Percentiles rank a stretch among this genome's conserved stretches.
These are phyloP conservation scores for Sialis fuliginosa DNA, from an alignment of 2,888 invertebrate genomes.

Conservation along the genomic window DNA sequence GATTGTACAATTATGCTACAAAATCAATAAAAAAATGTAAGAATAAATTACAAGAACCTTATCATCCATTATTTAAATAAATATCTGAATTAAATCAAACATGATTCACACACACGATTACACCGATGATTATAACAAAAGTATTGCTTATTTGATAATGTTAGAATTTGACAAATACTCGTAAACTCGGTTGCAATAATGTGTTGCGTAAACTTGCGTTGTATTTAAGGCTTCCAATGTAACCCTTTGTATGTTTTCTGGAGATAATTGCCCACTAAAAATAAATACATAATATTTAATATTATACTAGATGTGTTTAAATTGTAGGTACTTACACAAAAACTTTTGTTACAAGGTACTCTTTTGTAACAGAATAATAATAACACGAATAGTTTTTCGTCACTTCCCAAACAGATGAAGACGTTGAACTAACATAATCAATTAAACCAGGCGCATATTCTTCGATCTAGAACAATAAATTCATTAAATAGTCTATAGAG, in stretches of 20 bases:
- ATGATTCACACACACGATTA: too few relatives aligned
- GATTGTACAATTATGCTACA: too few relatives aligned
- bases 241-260: conserved; percentile 55
- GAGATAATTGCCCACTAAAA: conserved; percentile 58
- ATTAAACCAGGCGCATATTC: conserved; percentile 55
- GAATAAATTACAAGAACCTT: too few relatives aligned
- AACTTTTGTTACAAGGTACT: conserved; percentile 54
- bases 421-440: conserved; percentile 23
- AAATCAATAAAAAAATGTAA: too few relatives aligned
- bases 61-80: too few relatives aligned
- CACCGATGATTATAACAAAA: too few relatives aligned
- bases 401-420: conserved; percentile 25
- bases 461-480: conserved; percentile 34
- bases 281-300: conserved; percentile 8
- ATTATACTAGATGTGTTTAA: not conserved
- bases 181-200: conserved; percentile 58
- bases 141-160: not conserved
- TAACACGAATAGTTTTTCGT: conserved; percentile 30
- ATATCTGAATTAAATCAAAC: too few relatives aligned
- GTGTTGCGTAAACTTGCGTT: conserved; percentile 44
- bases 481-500: conserved; percentile 6
- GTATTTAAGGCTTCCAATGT: conserved; percentile 45
- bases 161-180: conserved; percentile 45
- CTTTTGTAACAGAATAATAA: conserved; percentile 32
- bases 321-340: conserved; percentile 48